Evolutionary conservation across 35 echinoderm and acorn worm species (phyloP), one percentile per base, ranked within the genome.

Genomic region (Diadema setosum): DNA sequence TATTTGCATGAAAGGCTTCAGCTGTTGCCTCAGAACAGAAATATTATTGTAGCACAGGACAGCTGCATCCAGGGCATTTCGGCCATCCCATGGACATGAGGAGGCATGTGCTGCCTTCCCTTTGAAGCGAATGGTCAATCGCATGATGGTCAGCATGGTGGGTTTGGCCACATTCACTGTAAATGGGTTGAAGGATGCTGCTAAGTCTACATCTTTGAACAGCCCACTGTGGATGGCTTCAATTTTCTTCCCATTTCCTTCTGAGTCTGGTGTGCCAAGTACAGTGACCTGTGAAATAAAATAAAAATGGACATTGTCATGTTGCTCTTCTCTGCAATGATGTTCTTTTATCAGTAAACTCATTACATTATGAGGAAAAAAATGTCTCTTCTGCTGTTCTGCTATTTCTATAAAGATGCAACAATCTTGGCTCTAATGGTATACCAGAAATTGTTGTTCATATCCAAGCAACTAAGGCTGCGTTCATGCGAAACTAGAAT

Each of bases 1-100:
- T 25, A 94, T 86, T 41, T 89, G 86, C 92, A 94, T 94, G 43
- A 61, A 73, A 9, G 92, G 86, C 75, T 94, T 94, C 27, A 94
- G 57, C 37, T 94, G 92, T 34, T 94, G 92, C 44, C 92, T 16
- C 0, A 94, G 52, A 4, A 80, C 82, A 9, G 92, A 94, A 27
- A 94, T 94, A 70, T 94, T 94, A 45, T 90, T 94, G 33, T 94
- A 94, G 70, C 92, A 94, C 16, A 90, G 75, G 2, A 89, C 86
- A 7, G 92, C 92, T 7, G 92, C 92, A 55, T 94, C 92, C n/a
- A 94, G 70, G 44, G 92, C 92, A 26, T 94, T 94, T 16, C 92
- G 81, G 1, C 87, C 92, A 39, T 94, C 92, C 92, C 92, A 94
- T 32, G 92, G 92, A 17, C 88, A 82, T 1, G 87, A 67, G 0